Conservation (phyloP, 2,113 vertebrate species). For the Mobula birostris region DNA sequence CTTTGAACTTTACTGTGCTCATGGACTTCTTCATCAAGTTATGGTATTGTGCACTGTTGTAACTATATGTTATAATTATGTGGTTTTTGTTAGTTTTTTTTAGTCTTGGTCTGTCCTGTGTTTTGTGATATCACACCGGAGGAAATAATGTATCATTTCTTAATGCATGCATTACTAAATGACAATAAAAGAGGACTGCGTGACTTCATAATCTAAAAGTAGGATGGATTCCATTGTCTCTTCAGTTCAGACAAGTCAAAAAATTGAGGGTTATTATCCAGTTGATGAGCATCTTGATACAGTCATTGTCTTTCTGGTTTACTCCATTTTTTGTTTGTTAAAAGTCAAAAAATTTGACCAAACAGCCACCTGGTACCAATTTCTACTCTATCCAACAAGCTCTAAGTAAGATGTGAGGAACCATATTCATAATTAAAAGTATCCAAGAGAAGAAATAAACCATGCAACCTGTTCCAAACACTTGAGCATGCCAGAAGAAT, state of each 20-base stretch:
- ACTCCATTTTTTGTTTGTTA: background rate
- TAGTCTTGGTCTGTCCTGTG: too few relatives aligned
- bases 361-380: background rate
- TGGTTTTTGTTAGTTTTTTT: too few relatives aligned
- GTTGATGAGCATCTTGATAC: background rate
- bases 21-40: too few relatives aligned
- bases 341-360: background rate
- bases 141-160: too few relatives aligned
- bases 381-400: background rate
- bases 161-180: too few relatives aligned
- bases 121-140: too few relatives aligned
- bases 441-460: background rate
- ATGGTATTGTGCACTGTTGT: too few relatives aligned
- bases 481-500: background rate
- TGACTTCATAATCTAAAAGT: too few relatives aligned
- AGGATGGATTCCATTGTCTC: background rate
- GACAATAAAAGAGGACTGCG: too few relatives aligned
- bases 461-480: background rate
- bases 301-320: background rate
- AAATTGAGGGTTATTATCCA: background rate
- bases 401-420: background rate
- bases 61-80: too few relatives aligned
- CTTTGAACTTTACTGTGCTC: too few relatives aligned
- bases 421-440: background rate
- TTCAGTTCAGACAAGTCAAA: background rate